A percentile compares a stretch with the other conserved stretches of the same genome.
Conservation (phyloP, 2,888 invertebrate genomes). For the Folsomia manolachei region DNA sequence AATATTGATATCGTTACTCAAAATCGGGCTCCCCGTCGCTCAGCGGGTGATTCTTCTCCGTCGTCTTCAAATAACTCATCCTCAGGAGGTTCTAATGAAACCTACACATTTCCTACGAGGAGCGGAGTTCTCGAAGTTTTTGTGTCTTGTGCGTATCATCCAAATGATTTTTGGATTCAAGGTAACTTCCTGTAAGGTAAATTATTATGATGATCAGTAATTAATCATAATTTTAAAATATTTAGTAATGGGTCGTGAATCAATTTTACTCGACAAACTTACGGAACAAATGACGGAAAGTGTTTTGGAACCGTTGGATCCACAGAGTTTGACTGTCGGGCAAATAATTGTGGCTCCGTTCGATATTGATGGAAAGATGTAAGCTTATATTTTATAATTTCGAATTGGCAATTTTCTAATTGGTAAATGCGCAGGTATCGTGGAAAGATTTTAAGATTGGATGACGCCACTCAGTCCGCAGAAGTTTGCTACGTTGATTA, state of each 20-base stretch:
- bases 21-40: conserved; percentile 17
- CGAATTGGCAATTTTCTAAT: not conserved
- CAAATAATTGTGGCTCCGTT: conserved; percentile 83
- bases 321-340: conserved; percentile 58
- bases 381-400: conserved; percentile 9
- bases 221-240: not conserved
- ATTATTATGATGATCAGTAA: not conserved
- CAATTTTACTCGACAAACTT: conserved; percentile 72
- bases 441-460: conserved; percentile 65
- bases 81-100: conserved; percentile 16
- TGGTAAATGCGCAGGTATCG: conserved; percentile 70
- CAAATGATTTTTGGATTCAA: conserved; percentile 82
- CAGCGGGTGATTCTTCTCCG: not conserved
- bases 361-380: conserved; percentile 67
- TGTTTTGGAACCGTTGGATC: conserved; percentile 28
- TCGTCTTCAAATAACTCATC: not conserved
- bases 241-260: conserved; percentile 62
- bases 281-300: conserved; percentile 79
- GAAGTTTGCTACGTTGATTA: conserved; percentile 81
- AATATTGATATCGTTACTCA: conserved; percentile 54
- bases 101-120: conserved; percentile 24
- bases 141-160: conserved; percentile 79
- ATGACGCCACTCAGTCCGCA: conserved; percentile 62
- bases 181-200: conserved; percentile 57
- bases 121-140: conserved; percentile 76